A percentile compares a stretch with the other conserved stretches of the same genome.
Evolutionary conservation across 2,888 invertebrate genomes (phyloP).

Genomic region (Matsumyia berberina): DNA sequence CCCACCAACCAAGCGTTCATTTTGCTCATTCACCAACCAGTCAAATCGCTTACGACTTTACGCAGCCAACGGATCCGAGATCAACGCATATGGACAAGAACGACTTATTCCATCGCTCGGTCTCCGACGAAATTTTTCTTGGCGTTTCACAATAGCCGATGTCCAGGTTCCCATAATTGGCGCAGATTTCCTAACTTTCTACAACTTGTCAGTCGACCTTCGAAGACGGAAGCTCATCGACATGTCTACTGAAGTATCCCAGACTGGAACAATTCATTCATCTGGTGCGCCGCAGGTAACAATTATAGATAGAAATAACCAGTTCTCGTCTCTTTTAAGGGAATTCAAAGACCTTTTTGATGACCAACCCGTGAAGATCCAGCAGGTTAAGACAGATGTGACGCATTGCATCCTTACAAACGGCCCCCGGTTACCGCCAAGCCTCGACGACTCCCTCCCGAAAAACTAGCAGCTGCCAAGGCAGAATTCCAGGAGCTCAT

Average conservation of each 20-base stretch:
- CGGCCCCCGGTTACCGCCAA: constrained; percentile 12
- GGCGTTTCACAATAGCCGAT: constrained; percentile 13
- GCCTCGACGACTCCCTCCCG: constrained; percentile 6
- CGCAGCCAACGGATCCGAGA: constrained; percentile 36
- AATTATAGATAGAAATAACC: not conserved
- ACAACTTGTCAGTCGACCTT: constrained; percentile 15
- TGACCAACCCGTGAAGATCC: not conserved
- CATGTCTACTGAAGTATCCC: not conserved
- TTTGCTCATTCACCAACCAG: not conserved
- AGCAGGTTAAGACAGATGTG: not conserved
- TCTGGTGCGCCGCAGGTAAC: not conserved
- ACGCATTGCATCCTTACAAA: constrained; percentile 15
- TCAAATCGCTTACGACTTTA: constrained; percentile 3
- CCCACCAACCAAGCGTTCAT: constrained; percentile 5
- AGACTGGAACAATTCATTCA: not conserved
- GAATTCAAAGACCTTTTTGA: not conserved
- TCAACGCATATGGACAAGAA: constrained; percentile 25
- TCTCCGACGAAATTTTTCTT: constrained; percentile 11
- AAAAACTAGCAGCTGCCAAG: constrained; percentile 13
- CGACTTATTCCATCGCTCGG: constrained; percentile 27
- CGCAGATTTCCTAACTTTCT: constrained; percentile 24
- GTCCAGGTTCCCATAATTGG: constrained; percentile 9
- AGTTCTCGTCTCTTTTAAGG: constrained; percentile 3
- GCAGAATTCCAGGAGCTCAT: constrained; percentile 19
- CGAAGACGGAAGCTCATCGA: constrained; percentile 13